Base-by-base conservation (phyloP, 23 tunicate genomes). In the Phallusia fumigata region DNA sequence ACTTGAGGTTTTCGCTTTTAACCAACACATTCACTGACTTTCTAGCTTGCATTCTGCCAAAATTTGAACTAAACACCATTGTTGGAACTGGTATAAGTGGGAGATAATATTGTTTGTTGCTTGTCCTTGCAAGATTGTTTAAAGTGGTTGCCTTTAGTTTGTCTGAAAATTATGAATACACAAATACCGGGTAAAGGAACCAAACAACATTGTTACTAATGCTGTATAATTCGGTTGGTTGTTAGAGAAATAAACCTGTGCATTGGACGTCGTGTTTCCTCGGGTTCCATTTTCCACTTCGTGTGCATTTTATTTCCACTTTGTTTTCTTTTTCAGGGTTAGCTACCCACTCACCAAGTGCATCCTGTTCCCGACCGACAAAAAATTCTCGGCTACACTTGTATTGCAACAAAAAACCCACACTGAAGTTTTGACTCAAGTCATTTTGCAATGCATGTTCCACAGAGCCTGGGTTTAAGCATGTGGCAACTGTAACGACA, bases 261-360 rank as follows among this genome's bases (percentile, higher is more conserved):
- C 90, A 87, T 22, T 82, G 95, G 3, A 90, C 26, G 51, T 78
- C 30, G 24, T 35, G 31, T 26, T 58, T 79, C 33, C 50, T 24
- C 18, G 90, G 96, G 22, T 79, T 69, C 96, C 96, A 91, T 32
- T 81, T 81, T 52, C 96, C 96, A 21, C 86, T 74, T 5, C 49
- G 44, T 31, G 69, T 44, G 44, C 96, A 91, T 49, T 73, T 50
- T 33, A 75, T 22, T 35, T 26, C 51, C 21, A 76, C n/a, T 19
- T 82, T 52, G 18, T 36, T 80, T 31, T 40, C 35, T 16, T 28
- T 49, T 0, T 21, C 53, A 34, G 36, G 30, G 30, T 36, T 35
- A 26, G 90, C 64, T 8, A 81, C 76, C 90, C 90, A 86, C 0
- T 84, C 78, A 5, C 96, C 96, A 32, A 77, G 64, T 15, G 90